Evolutionary conservation across 1,140 invertebrate species (phyloP).

Genomic region (Zophobas morio): DNA sequence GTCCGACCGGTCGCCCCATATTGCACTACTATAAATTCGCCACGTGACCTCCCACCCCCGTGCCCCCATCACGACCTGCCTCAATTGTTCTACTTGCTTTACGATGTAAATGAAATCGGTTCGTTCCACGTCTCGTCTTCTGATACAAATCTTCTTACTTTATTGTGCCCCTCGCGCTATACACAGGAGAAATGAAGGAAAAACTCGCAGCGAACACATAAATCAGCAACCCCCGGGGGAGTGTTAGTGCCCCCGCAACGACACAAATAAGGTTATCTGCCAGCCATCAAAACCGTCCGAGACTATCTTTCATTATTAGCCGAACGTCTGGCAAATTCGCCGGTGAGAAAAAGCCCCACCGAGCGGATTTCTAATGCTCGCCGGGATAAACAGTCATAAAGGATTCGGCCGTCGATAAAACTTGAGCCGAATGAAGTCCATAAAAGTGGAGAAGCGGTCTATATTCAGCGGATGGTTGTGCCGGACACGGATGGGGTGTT

Average conservation of each 20-base stretch:
- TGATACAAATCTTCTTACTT: constrained; percentile 24
- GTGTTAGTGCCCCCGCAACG: constrained; percentile 6
- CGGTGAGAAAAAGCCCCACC: constrained; percentile 4
- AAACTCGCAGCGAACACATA: constrained; percentile 12
- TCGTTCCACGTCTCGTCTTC: constrained; percentile 9
- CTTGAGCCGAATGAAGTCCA: constrained; percentile 9
- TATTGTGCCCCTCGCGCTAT: constrained; percentile 16
- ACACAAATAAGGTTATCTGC: constrained; percentile 19
- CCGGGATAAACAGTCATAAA: constrained; percentile 20
- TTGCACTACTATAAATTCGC: neutral
- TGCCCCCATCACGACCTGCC: neutral
- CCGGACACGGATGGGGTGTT: constrained; percentile 2
- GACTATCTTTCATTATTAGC: constrained; percentile 3
- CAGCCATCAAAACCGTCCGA: constrained; percentile 12
- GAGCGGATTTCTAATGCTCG: neutral
- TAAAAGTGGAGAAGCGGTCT: neutral
- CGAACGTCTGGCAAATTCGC: neutral
- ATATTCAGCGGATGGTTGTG: neutral
- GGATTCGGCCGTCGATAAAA: constrained; percentile 13
- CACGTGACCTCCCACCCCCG: constrained; percentile 8
- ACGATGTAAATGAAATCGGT: constrained; percentile 28
- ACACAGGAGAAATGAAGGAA: constrained; percentile 30
- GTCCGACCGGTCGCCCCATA: too few relatives aligned
- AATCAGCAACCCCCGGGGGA: constrained; percentile 19
- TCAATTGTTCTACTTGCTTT: neutral